These are phyloP conservation scores for Acholoe squamosa DNA, from an alignment of 2,888 invertebrate species.

Conservation along the genomic window DNA sequence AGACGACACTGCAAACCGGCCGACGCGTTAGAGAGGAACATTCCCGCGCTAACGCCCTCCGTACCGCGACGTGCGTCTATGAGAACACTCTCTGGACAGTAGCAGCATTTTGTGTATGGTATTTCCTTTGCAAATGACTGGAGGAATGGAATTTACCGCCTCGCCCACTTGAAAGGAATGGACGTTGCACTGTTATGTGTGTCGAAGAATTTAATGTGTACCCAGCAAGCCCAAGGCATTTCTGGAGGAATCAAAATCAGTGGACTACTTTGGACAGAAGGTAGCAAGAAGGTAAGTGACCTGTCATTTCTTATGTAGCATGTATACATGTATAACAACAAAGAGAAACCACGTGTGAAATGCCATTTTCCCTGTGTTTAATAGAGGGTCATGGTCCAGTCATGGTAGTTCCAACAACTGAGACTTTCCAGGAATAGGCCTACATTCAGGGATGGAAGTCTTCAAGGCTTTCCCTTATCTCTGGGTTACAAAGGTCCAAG, in stretches of 20 bases:
- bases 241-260: not conserved
- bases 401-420: too few species aligned
- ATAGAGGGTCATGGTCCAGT: too few species aligned
- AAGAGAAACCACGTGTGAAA: too few species aligned
- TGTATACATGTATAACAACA: too few species aligned
- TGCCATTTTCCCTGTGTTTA: too few species aligned
- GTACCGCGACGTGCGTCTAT: not conserved
- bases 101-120: not conserved
- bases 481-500: too few species aligned
- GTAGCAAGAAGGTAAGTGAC: constrained; percentile 35
- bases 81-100: not conserved
- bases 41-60: not conserved
- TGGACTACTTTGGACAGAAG: not conserved
- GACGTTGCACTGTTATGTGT: constrained; percentile 41
- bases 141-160: not conserved
- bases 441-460: too few species aligned
- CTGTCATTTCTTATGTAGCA: too few species aligned
- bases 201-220: not conserved
- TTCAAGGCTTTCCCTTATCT: too few species aligned
- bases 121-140: not conserved
- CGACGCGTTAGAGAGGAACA: not conserved
- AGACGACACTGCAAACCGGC: not conserved
- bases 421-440: too few species aligned
- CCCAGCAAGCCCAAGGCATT: constrained; percentile 1
- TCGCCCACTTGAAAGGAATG: constrained; percentile 6